Base-by-base conservation (phyloP, 2,113 vertebrate species). In the Psittacula cyanocephala region DNA sequence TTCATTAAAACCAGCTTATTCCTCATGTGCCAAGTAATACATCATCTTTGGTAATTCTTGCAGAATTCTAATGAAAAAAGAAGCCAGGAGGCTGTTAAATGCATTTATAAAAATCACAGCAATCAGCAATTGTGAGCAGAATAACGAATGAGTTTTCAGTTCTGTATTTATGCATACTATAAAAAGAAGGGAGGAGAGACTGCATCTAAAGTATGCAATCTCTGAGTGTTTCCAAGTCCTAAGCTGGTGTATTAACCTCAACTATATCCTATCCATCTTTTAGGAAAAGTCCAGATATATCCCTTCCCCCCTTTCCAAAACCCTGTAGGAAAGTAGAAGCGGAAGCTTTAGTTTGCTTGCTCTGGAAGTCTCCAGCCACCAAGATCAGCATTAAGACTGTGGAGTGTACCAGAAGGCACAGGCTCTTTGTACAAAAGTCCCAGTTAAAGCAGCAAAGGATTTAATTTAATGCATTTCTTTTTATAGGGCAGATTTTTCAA, bases 1-100 rank as follows among this genome's bases (percentile, higher is more conserved):
- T 86, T 91, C 92, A 86, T 64, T 81, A 94, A 83, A 95, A 92
- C 4, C 35, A 71, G 31, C 64, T 86, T 88, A 37, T 75, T 88
- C 28, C 81, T 88, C 64, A 78, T 86, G 46, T 77, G 72, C 23
- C 57, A 10, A 88, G 8, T 25, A 64, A 81, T 55, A 76, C 50
- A 95, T 6, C 14, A 63, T 67, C 35, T 81, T 14, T 92, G 81
- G 27, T 17, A 83, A 75, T 71, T 86, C 75, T 64, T 89, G 70
- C 35, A 80, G 53, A 95, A 90, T 74, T 89, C 25, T 69, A 81
- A 64, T 78, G 24, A 69, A 65, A 64, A 67, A 47, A 65, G 49
- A 81, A 72, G 55, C 76, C 76, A 95, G 75, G 69, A 94, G 93
- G 76, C 44, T 75, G 39, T 57, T 59, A 41, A 76, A 63, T 55